Evolutionary conservation across 2,888 invertebrate genomes (phyloP).

Genomic region (Polymixis flavicincta): DNA sequence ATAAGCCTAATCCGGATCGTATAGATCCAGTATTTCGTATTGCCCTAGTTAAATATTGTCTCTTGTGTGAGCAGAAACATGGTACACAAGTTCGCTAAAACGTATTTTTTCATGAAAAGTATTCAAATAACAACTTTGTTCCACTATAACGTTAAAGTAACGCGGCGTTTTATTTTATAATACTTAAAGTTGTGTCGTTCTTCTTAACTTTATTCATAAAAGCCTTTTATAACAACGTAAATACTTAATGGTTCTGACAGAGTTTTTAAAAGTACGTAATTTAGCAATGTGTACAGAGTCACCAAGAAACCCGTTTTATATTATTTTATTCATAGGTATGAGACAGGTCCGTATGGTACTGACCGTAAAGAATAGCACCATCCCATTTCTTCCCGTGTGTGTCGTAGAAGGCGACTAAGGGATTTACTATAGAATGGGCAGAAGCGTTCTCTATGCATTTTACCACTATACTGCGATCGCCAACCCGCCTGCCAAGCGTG

Average conservation of each 20-base stretch:
- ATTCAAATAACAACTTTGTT: constrained; percentile 2
- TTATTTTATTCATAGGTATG: neutral
- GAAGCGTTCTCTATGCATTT: too few relatives aligned
- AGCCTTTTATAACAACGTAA: constrained; percentile 38
- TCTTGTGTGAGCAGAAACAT: neutral
- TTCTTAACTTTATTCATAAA: constrained; percentile 39
- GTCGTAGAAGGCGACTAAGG: too few relatives aligned
- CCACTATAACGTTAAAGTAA: constrained; percentile 8
- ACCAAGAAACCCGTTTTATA: constrained; percentile 1
- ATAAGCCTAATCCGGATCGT: neutral
- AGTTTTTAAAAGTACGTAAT: constrained; percentile 11
- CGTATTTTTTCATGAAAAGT: constrained; percentile 7
- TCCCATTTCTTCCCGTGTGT: too few relatives aligned
- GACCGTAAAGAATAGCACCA: too few relatives aligned
- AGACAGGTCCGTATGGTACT: too few relatives aligned
- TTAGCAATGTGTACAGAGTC: neutral
- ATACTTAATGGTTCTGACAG: constrained; percentile 42
- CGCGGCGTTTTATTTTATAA: constrained; percentile 33
- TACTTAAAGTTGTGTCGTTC: constrained; percentile 32
- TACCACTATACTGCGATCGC: too few relatives aligned
- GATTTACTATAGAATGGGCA: too few relatives aligned
- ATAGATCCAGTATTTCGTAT: neutral
- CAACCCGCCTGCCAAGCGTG: too few relatives aligned
- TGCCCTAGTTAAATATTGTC: neutral
- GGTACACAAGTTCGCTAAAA: neutral